phyloP scores from a whole-genome alignment of 2,113 vertebrate genomes.

The Gallinago undulata region DNA sequence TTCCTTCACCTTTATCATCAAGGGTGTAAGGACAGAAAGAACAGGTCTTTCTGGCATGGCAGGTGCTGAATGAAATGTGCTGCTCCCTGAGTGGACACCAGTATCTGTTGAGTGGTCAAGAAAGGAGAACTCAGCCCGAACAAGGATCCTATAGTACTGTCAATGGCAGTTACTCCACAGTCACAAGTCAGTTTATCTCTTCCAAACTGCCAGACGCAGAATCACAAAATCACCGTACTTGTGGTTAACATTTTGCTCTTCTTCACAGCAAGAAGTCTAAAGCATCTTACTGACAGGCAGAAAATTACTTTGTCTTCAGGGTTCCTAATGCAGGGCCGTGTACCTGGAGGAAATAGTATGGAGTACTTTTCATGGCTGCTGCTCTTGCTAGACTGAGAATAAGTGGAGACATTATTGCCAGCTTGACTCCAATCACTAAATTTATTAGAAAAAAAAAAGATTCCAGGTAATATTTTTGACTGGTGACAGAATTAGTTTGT shows the following conservation, averaged over 20 bases:
- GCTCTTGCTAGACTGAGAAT: background rate
- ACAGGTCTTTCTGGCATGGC: background rate
- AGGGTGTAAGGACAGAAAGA: background rate
- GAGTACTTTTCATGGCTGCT: background rate
- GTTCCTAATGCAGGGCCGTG: background rate
- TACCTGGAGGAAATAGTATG: background rate
- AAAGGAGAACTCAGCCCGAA: background rate
- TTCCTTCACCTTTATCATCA: background rate
- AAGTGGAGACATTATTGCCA: background rate
- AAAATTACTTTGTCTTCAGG: background rate
- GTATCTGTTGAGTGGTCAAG: background rate
- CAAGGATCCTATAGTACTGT: background rate
- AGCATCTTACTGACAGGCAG: background rate
- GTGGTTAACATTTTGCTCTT: background rate
- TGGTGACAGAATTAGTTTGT: background rate
- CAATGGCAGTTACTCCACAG: background rate
- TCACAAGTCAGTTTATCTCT: background rate
- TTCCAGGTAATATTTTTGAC: background rate
- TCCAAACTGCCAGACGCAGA: background rate
- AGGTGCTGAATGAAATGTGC: background rate
- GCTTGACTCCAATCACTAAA: background rate
- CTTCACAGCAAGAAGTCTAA: background rate
- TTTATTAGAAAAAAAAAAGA: background rate
- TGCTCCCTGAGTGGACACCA: background rate
- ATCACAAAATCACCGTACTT: background rate